A percentile compares a stretch with the other conserved stretches of the same genome.
Evolutionary conservation across 2,888 invertebrate species (phyloP).

Genomic region (Apamea monoglypha): DNA sequence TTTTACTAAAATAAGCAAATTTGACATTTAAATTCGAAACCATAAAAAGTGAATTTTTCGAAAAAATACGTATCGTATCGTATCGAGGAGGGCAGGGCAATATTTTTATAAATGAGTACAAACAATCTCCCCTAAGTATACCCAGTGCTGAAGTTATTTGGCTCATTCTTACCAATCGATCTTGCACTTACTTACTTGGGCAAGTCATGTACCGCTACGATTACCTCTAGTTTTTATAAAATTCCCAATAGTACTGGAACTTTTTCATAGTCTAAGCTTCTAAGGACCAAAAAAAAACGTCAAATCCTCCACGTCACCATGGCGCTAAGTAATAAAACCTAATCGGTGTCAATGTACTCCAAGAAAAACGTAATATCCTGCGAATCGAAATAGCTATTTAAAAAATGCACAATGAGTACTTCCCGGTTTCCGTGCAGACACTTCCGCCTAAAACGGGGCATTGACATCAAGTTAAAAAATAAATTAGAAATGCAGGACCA

Average conservation of each 20-base stretch:
- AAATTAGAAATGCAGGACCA: conserved; percentile 79
- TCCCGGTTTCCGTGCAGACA: conserved; percentile 84
- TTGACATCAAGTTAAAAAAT: conserved; percentile 74
- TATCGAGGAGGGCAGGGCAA: no score
- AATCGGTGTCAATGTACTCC: conserved; percentile 71
- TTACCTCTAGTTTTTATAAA: background rate
- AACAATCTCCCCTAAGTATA: background rate
- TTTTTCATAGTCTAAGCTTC: background rate
- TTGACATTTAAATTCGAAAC: background rate
- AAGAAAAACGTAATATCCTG: conserved; percentile 83
- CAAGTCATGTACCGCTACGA: background rate
- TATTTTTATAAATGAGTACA: background rate
- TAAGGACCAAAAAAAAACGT: background rate
- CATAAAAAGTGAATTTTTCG: background rate
- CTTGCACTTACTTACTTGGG: no score
- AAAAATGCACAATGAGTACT: conserved; percentile 83
- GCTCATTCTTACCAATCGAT: background rate
- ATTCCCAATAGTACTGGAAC: background rate
- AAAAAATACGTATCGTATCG: background rate
- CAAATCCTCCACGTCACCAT: conserved; percentile 10
- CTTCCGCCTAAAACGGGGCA: conserved; percentile 81
- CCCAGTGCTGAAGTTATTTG: background rate
- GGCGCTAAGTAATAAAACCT: conserved; percentile 64
- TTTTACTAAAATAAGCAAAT: background rate
- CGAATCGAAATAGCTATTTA: conserved; percentile 85